These are phyloP conservation scores for Calycopis cecrops DNA, from an alignment of 1,140 invertebrate species.

Conservation along the genomic window DNA sequence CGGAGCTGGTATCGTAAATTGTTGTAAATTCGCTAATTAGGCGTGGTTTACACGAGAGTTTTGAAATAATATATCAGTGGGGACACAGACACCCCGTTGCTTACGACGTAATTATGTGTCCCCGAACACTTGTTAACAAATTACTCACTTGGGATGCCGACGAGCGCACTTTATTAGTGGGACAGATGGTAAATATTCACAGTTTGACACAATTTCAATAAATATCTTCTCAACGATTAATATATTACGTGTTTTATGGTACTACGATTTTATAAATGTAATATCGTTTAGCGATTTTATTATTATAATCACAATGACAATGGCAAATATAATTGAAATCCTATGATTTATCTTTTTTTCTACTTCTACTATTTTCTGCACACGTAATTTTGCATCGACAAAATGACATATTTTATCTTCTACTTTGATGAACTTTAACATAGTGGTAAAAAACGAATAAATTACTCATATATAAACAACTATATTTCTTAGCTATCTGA, in stretches of 20 bases:
- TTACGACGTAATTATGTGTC: conserved; percentile 58
- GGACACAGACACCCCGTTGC: conserved; percentile 52
- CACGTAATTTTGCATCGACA: no score
- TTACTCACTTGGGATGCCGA: conserved; percentile 51
- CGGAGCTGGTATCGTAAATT: conserved; percentile 28
- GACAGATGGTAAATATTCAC: conserved; percentile 1
- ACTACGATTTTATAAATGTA: no score
- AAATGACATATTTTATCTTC: no score
- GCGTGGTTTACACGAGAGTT: conserved; percentile 41
- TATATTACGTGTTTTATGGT: not conserved
- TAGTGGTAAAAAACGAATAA: no score
- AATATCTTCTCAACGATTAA: conserved; percentile 19
- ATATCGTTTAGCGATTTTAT: no score
- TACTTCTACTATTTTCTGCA: no score
- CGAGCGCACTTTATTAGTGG: conserved; percentile 46
- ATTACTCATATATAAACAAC: no score
- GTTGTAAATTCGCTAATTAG: conserved; percentile 39
- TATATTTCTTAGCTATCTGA: no score
- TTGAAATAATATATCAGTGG: conserved; percentile 44
- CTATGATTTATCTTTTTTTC: no score
- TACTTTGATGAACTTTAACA: no score
- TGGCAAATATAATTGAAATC: no score
- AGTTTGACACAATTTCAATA: conserved; percentile 1
- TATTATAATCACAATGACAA: no score
- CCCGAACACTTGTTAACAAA: conserved; percentile 66